These are phyloP conservation scores for Myripristis murdjan DNA, from an alignment of 2,797 vertebrate genomes.

Conservation along the genomic window DNA sequence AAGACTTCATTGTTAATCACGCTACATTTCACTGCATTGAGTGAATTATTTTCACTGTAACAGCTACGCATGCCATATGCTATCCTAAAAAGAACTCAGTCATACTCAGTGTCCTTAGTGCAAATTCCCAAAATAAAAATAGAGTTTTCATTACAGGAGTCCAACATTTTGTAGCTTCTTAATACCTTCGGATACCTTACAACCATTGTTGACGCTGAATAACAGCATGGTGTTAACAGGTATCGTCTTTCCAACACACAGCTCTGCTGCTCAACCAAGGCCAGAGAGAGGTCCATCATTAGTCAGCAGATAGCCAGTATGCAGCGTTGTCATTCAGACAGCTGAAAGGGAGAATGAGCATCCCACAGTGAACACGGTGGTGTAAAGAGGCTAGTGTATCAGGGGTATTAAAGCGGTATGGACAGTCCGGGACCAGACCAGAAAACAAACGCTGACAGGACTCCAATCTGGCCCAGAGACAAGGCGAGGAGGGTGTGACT, in stretches of 20 bases:
- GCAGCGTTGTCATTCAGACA: slow-evolving; percentile 67
- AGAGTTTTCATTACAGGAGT: slow-evolving; percentile 5
- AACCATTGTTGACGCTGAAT: slow-evolving; percentile 27
- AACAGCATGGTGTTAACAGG: slow-evolving; percentile 49
- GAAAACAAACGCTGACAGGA: slow-evolving; percentile 77
- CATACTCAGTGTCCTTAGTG: not conserved
- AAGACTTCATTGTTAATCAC: not conserved
- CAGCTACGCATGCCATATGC: not conserved
- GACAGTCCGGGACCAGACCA: slow-evolving; percentile 60
- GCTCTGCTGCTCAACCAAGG: slow-evolving; percentile 39
- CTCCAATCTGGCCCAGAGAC: slow-evolving; percentile 69
- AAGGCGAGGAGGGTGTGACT: slow-evolving; percentile 71
- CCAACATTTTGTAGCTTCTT: slow-evolving; percentile 9
- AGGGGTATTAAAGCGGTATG: slow-evolving; percentile 63
- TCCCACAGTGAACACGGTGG: slow-evolving; percentile 52
- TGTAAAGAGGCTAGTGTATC: slow-evolving; percentile 58
- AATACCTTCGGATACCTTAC: slow-evolving; percentile 5
- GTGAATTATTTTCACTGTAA: not conserved
- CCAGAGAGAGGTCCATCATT: slow-evolving; percentile 67
- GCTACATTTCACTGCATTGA: not conserved
- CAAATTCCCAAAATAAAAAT: not conserved
- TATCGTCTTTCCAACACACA: slow-evolving; percentile 34
- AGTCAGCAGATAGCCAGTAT: slow-evolving; percentile 74
- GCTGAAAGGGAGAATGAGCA: slow-evolving; percentile 68
- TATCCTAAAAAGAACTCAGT: not conserved